Conservation (phyloP, 1,140 invertebrate genomes). For the Laodelphax striatellus region DNA sequence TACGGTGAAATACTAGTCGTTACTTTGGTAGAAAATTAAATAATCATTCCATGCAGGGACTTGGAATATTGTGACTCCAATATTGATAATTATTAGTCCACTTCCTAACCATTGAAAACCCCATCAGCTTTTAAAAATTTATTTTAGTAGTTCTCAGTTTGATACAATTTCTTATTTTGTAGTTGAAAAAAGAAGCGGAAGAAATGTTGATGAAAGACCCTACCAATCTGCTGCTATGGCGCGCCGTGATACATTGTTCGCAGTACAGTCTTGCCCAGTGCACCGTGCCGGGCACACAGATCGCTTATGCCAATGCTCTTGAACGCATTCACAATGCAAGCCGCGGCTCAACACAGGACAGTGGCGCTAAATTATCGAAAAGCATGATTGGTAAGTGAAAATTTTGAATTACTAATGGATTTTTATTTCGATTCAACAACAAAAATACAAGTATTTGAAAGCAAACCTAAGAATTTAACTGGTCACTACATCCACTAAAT, state of each 20-base stretch:
- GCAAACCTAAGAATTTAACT: too few relatives aligned
- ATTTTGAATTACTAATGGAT: too few relatives aligned
- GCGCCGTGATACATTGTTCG: conserved; percentile 40
- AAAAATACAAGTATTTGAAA: too few relatives aligned
- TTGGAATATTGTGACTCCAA: too few relatives aligned
- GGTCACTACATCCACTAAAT: too few relatives aligned
- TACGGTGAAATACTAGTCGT: too few relatives aligned
- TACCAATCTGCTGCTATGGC: conserved; percentile 43
- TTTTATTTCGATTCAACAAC: too few relatives aligned
- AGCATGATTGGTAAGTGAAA: neutral
- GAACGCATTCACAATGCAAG: conserved; percentile 35
- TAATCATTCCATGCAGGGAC: too few relatives aligned
- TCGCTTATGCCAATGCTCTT: conserved; percentile 42
- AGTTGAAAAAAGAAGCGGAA: conserved; percentile 35
- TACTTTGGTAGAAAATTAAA: too few relatives aligned
- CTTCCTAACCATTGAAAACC: too few relatives aligned
- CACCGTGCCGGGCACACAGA: conserved; percentile 39
- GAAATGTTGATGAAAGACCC: conserved; percentile 37
- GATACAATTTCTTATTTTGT: neutral
- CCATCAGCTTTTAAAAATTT: too few relatives aligned
- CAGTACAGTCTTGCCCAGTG: conserved; percentile 48
- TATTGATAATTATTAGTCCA: too few relatives aligned
- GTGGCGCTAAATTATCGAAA: neutral
- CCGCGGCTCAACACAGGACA: neutral
- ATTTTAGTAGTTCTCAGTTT: neutral